Base-by-base conservation (phyloP, 2,113 vertebrate genomes). In the Stigmatopora argus region DNA sequence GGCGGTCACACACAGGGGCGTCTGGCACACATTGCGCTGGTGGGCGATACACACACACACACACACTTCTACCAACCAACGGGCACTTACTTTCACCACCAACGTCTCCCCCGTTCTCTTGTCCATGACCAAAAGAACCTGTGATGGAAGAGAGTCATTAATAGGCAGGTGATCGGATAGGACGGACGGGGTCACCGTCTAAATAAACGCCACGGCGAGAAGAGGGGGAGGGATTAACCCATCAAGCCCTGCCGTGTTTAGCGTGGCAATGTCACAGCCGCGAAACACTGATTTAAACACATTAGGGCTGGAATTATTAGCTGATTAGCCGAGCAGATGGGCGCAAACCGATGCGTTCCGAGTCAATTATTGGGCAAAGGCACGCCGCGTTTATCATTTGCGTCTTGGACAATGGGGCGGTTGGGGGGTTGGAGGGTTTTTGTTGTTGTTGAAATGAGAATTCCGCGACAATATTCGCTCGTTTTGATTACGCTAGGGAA, bases 101-200 rank as follows among this genome's bases (percentile, higher is more conserved):
- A 96, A 95, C n/a, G 92, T 98, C 90, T 98, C 92, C 56, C 96
- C 93, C 47, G 96, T 98, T 83, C 93, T 91, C 81, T 93, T 97
- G 85, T 99, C 97, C 91, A 96, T 92, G 83, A 99, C 94, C 89
- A 99, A 89, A 79, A 99, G 93, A 88, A 99, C 97, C 96, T 98
- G 92, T 60, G 55, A 74, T 64, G 72, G 56, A 76, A 81, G 62
- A 81, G 68, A n/a, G 64, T 47, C 47, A 71, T 87, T 86, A 85
- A 84, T 75, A 72, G 66, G 57, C 49, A 67, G 38, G 60, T 21
- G 67, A 70, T 62, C 66, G 70, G 67, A 65, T 64, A 59, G 44
- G 49, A 71, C 31, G 44, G 49, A 71, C 31, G 38, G 67, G 73
- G 78, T 66, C 69, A 55, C 62, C 0, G 19, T 18, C 74, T 79